Evolutionary conservation across 1,140 invertebrate species (phyloP), one percentile per base, ranked within the genome.

Genomic region (Nasonia longicornis): DNA sequence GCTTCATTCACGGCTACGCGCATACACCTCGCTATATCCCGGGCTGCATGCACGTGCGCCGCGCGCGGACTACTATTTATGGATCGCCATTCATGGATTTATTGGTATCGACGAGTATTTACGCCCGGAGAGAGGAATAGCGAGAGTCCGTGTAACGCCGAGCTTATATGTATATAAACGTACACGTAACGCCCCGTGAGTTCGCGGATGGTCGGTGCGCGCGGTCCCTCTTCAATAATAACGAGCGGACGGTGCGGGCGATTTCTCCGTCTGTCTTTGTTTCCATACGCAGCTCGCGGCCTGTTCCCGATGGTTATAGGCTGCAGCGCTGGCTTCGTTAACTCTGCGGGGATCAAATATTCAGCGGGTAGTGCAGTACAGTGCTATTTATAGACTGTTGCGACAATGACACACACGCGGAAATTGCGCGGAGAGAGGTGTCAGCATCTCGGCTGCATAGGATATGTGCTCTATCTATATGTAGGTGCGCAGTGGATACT

Each of bases 31-130:
- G 3, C 22, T 74, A 58, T 29, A 74, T 52, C 26, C 1, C 31
- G 14, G 45, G 45, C 35, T 64, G 4, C n/a, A 66, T 74, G 45
- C 29, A 82, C 80, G 67, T 83, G 81, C 79, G 12, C 4, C 14
- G 14, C 80, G 45, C 70, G 66, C 76, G 45, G 81, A 31, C 73
- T 76, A 81, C 84, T 87, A 88, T 89, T 89, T 89, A 89, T 88
- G 87, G 86, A 85, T 83, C 78, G 81, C 64, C 82, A 80, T 85
- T 88, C 82, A 83, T 73, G 71, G 87, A 88, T 88, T 89, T 89
- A 88, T 89, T 82, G 86, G 81, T 84, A 86, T 85, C 85, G 83
- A 81, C 83, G 58, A 76, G 83, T 79, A 82, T 84, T 73, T 74
- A 80, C 70, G 58, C 71, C 8, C 38, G 58, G 0, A 26, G 52